Percentiles rank a stretch among this genome's conserved stretches.
Evolutionary conservation across 2,888 invertebrate species (phyloP).

Genomic region (Pimpla rufipes): DNA sequence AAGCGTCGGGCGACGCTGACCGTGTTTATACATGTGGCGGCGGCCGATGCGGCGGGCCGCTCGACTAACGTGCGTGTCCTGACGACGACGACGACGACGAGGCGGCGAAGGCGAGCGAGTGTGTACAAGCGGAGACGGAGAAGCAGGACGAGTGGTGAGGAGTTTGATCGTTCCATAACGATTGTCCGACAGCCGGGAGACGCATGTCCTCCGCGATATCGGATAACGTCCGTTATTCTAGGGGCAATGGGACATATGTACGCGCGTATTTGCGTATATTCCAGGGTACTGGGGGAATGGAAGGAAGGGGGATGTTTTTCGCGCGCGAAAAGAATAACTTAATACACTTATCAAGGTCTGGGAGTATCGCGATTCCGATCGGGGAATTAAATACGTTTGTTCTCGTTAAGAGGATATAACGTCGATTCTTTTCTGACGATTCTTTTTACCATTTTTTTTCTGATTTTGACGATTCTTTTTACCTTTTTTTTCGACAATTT

Average conservation of each 20-base stretch:
- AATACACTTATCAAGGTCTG: not conserved
- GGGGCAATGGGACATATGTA: not conserved
- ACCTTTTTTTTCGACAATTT: no score
- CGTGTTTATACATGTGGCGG: not conserved
- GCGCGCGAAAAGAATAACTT: not conserved
- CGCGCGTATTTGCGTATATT: not conserved
- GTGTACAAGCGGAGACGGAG: not conserved
- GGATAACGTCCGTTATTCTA: slow-evolving; percentile 36
- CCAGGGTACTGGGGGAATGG: no score
- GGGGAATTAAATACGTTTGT: no score
- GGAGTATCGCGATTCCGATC: not conserved
- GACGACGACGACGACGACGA: not conserved
- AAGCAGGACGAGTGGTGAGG: slow-evolving; percentile 4
- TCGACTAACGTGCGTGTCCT: slow-evolving; percentile 4
- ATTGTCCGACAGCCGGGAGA: slow-evolving; percentile 51
- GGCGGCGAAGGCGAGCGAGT: not conserved
- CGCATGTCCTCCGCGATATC: slow-evolving; percentile 32
- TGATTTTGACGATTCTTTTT: no score
- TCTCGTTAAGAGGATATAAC: slow-evolving; percentile 11
- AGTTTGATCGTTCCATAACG: slow-evolving; percentile 55
- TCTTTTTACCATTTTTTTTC: no score
- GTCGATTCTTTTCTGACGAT: not conserved
- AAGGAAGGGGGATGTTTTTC: not conserved
- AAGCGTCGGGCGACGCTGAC: slow-evolving; percentile 2
- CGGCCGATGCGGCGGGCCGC: not conserved